A percentile compares a stretch with the other conserved stretches of the same genome.
Conservation (phyloP, 2,888 invertebrate species). For the Morpho deidamia region DNA sequence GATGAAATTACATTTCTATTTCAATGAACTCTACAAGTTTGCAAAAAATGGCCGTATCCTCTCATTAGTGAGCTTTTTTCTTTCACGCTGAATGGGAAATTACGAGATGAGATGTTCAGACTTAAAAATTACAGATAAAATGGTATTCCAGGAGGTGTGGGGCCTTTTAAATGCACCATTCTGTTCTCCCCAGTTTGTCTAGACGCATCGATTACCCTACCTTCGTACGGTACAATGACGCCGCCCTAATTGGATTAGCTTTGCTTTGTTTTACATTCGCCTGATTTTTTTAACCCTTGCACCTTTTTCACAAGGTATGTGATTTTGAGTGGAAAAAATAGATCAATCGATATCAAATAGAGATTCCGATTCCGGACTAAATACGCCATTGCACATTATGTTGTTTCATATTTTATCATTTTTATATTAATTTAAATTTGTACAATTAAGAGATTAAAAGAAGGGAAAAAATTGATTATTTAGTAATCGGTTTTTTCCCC, state of each 20-base stretch:
- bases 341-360: too few relatives aligned
- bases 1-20: too few relatives aligned
- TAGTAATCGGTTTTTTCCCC: too few relatives aligned
- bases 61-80: background rate
- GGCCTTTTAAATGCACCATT: constrained; percentile 16
- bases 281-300: background rate
- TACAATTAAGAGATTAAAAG: too few relatives aligned
- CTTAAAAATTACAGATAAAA: constrained; percentile 19
- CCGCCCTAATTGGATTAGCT: constrained; percentile 21
- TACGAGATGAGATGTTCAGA: constrained; percentile 11
- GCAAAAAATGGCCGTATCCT: constrained; percentile 3
- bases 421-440: too few relatives aligned
- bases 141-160: constrained; percentile 11
- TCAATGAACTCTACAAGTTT: background rate
- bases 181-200: constrained; percentile 49
- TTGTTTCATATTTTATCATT: too few relatives aligned
- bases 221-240: constrained; percentile 16
- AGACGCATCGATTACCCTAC: constrained; percentile 66
- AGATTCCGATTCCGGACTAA: too few relatives aligned
- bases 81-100: constrained; percentile 5
- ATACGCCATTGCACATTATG: too few relatives aligned
- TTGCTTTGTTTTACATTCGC: constrained; percentile 10
- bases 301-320: background rate
- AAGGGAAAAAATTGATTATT: too few relatives aligned
- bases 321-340: too few relatives aligned